These are phyloP conservation scores for Brachionus sp. DNA, from an alignment of 1,140 invertebrate species.

Conservation along the genomic window DNA sequence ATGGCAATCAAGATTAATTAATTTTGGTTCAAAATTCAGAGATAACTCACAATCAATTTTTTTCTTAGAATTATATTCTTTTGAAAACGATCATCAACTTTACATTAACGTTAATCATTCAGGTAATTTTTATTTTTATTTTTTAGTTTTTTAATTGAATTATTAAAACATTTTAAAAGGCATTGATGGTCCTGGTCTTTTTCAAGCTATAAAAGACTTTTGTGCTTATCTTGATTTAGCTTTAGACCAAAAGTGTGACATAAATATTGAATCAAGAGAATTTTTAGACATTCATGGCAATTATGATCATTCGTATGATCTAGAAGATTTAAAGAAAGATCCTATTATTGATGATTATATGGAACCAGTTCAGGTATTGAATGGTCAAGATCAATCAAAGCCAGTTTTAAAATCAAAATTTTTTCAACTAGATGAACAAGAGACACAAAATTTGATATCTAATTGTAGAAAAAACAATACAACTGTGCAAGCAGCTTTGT, in stretches of 20 bases:
- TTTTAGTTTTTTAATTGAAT: neutral
- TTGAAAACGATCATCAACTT: neutral
- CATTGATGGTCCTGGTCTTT: slow-evolving; percentile 14
- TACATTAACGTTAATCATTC: slow-evolving; percentile 3
- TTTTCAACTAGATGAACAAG: slow-evolving; percentile 20
- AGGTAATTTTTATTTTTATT: neutral
- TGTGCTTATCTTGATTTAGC: neutral
- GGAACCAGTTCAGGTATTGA: neutral
- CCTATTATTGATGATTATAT: neutral
- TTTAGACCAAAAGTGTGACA: neutral
- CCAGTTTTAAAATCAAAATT: slow-evolving; percentile 24
- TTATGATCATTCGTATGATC: neutral
- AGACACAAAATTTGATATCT: neutral
- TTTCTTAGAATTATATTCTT: slow-evolving; percentile 25
- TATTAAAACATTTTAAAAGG: neutral
- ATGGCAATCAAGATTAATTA: slow-evolving; percentile 4
- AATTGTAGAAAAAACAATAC: neutral
- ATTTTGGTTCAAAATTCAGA: neutral
- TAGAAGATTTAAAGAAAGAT: neutral
- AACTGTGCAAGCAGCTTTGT: slow-evolving; percentile 13
- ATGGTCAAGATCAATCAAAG: neutral
- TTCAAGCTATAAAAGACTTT: slow-evolving; percentile 4
- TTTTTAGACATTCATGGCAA: slow-evolving; percentile 4
- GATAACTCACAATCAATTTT: neutral
- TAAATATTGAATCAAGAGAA: neutral